A percentile compares a stretch with the other conserved stretches of the same genome.
phyloP scores from a whole-genome alignment of 2,113 vertebrate genomes.

The Rafetus swinhoei region DNA sequence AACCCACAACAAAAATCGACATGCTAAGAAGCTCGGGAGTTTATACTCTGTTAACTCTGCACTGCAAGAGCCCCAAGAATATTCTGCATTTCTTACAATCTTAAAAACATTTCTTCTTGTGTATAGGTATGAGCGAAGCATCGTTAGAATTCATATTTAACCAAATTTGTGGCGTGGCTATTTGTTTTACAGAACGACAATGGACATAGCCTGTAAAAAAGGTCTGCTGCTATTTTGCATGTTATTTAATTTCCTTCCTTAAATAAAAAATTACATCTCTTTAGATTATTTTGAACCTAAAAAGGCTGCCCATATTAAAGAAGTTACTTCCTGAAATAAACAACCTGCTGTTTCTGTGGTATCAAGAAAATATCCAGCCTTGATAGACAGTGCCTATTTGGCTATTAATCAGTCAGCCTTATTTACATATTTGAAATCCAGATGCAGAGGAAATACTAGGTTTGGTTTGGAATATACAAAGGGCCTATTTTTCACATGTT shows the following conservation, averaged over 20 bases:
- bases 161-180: constrained; percentile 6
- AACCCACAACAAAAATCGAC: constrained; percentile 9
- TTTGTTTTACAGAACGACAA: constrained; percentile 53
- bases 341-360: background rate
- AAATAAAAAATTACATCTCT: constrained; percentile 19
- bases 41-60: background rate
- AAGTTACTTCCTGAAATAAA: constrained; percentile 43
- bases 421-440: constrained; percentile 46
- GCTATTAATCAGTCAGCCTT: background rate
- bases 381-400: background rate
- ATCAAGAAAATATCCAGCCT: background rate
- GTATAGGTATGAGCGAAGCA: rapidly evolving
- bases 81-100: background rate
- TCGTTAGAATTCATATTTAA: background rate
- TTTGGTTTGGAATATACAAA: background rate
- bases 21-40: constrained; percentile 34
- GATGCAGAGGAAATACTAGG: background rate
- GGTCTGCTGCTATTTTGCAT: background rate
- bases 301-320: background rate
- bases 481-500: rapidly evolving
- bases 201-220: background rate
- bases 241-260: constrained; percentile 39
- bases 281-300: constrained; percentile 1
- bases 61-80: background rate
- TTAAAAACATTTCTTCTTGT: background rate